Evolutionary conservation across 1,140 invertebrate species (phyloP), one percentile per base, ranked within the genome.

Genomic region (Gryon sp.): DNA sequence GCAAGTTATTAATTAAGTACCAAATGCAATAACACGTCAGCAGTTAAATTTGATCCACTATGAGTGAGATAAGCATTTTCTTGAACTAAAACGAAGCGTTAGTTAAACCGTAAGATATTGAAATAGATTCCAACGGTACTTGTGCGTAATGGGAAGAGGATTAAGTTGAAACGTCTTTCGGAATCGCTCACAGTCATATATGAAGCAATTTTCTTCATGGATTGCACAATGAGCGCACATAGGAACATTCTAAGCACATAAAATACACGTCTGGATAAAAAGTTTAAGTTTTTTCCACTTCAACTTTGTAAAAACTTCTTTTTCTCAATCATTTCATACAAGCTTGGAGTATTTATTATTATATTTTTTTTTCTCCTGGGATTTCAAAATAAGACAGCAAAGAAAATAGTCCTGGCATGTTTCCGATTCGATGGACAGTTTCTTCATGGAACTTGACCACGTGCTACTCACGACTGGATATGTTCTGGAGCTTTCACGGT

Each of bases 401-500:
- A 34, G 59, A 65, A 63, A 53, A 70, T 70, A 46, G 69, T 73
- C 73, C 82, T 80, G 73, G 80, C 75, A 62, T 41, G 74, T 52
- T 83, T 79, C 62, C 77, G 82, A 84, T 82, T 82, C 70, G 63
- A 53, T 63, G 75, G 78, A 45, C 52, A 6, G 26, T 34, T 16
- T 22, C 36, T 9, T 32, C n/a, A 16, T 36, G 73, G 65, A 78
- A 70, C 82, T 84, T 84, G 83, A 85, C 84, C 83, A 65, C 46
- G 53, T 41, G 26, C 26, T 22, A 14, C 69, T 79, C 75, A 63
- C 76, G 24, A 69, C 52, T 75, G 68, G 76, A 80, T 83, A 76
- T 69, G 55, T 55, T 36, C 38, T 28, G 77, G 75, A 79, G 84
- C 82, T 86, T 84, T 86, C 81, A 84, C 76, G 82, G 81, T 69